These are phyloP conservation scores for Mormyrus hasselquistii DNA, from an alignment of 2,797 vertebrate genomes.

Conservation along the genomic window DNA sequence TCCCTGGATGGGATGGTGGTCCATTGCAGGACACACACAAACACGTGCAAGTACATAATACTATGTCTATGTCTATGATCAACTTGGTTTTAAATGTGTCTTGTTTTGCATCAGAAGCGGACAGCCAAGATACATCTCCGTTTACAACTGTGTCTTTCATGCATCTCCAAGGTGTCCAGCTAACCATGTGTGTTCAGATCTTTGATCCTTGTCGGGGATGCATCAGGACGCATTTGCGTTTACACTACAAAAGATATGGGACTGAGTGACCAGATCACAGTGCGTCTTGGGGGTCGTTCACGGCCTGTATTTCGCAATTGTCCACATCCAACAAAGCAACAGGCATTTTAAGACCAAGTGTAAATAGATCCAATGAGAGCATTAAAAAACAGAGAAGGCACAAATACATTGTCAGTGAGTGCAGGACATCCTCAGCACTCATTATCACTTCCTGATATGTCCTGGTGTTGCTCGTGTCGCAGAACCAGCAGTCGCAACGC, in stretches of 20 bases:
- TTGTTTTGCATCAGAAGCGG: background rate
- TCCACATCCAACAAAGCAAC: background rate
- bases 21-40: background rate
- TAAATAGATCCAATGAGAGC: background rate
- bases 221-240: background rate
- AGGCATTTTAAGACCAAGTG: background rate
- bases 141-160: background rate
- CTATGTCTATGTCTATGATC: background rate
- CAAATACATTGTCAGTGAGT: background rate
- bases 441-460: background rate
- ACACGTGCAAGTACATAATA: background rate
- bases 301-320: background rate
- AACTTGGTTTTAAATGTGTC: background rate
- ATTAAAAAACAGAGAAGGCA: background rate
- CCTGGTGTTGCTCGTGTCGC: background rate
- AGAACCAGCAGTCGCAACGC: background rate
- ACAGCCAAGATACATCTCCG: background rate
- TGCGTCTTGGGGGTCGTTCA: background rate
- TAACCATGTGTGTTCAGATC: background rate
- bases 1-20: background rate
- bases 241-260: background rate
- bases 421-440: background rate
- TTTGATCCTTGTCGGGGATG: background rate
- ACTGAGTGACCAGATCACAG: background rate
- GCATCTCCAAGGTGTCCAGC: background rate